Percentiles rank a stretch among this genome's conserved stretches.
These are phyloP conservation scores for Cepaea hortensis DNA, from an alignment of 2,888 invertebrate genomes.

Conservation along the genomic window DNA sequence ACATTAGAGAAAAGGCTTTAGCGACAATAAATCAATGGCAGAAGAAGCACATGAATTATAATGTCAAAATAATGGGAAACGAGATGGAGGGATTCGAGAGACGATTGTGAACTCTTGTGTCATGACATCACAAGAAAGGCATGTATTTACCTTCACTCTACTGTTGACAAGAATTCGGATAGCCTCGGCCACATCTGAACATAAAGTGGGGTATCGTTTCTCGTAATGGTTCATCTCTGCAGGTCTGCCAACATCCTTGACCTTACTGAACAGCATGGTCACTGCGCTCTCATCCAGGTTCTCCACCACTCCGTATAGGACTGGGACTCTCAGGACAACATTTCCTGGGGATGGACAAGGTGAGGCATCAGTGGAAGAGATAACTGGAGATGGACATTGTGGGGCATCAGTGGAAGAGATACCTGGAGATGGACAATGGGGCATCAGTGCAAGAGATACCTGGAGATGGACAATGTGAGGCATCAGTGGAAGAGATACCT, in stretches of 20 bases:
- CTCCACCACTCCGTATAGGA: slow-evolving; percentile 78
- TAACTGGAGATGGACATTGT: no score
- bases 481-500: no score
- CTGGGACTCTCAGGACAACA: slow-evolving; percentile 78
- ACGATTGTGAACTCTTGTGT: no score
- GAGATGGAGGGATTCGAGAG: no score
- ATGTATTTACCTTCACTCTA: slow-evolving; percentile 37
- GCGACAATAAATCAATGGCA: no score
- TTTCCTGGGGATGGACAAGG: slow-evolving; percentile 70
- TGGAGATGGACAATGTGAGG: no score
- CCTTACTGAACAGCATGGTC: slow-evolving; percentile 74
- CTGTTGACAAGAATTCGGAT: slow-evolving; percentile 69
- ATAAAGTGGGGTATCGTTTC: slow-evolving; percentile 77
- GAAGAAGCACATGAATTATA: no score
- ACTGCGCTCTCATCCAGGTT: slow-evolving; percentile 78
- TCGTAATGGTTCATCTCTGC: slow-evolving; percentile 76
- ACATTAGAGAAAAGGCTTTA: no score
- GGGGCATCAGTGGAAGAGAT: no score
- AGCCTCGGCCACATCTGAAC: slow-evolving; percentile 77
- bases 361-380: no score
- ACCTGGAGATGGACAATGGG: no score
- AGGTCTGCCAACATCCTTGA: slow-evolving; percentile 60
- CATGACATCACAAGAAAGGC: background rate
- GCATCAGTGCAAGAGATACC: no score
- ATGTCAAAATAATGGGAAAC: background rate